Conservation (phyloP, 2,113 vertebrate genomes). For the Heterotilapia buettikoferi region DNA sequence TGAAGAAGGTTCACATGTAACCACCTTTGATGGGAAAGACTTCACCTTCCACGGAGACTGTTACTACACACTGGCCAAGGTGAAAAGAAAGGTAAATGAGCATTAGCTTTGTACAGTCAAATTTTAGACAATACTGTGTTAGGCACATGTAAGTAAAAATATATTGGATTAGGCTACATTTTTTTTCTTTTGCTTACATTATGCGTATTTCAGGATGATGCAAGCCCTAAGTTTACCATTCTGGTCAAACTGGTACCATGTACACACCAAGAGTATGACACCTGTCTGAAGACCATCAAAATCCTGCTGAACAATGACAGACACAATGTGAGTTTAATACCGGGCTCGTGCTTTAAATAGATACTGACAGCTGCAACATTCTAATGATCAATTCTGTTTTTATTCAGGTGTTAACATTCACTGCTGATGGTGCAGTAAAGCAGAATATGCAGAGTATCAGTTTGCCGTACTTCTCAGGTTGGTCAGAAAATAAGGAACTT, state of each 20-base stretch:
- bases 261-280: slow-evolving; percentile 77
- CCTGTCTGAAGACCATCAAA: slow-evolving; percentile 83
- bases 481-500: neutral
- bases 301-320: slow-evolving; percentile 76
- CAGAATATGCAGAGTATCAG: slow-evolving; percentile 78
- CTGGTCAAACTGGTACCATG: slow-evolving; percentile 82
- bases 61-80: slow-evolving; percentile 85
- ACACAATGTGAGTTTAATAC: slow-evolving; percentile 71
- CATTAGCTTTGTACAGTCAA: neutral
- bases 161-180: neutral
- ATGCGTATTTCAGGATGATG: slow-evolving; percentile 56
- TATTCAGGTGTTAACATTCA: slow-evolving; percentile 75
- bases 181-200: neutral
- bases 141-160: neutral
- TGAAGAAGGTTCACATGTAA: slow-evolving; percentile 89
- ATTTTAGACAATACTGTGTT: neutral
- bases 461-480: slow-evolving; percentile 85
- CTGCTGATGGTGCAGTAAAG: slow-evolving; percentile 78
- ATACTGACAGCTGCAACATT: neutral
- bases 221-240: slow-evolving; percentile 70
- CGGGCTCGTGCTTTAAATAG: neutral
- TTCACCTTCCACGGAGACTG: slow-evolving; percentile 92
- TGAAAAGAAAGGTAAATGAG: slow-evolving; percentile 51
- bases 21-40: slow-evolving; percentile 88
- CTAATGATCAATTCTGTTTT: neutral